phyloP scores from a whole-genome alignment of 2,797 vertebrate genomes.

The Melanotaenia nigrans region DNA sequence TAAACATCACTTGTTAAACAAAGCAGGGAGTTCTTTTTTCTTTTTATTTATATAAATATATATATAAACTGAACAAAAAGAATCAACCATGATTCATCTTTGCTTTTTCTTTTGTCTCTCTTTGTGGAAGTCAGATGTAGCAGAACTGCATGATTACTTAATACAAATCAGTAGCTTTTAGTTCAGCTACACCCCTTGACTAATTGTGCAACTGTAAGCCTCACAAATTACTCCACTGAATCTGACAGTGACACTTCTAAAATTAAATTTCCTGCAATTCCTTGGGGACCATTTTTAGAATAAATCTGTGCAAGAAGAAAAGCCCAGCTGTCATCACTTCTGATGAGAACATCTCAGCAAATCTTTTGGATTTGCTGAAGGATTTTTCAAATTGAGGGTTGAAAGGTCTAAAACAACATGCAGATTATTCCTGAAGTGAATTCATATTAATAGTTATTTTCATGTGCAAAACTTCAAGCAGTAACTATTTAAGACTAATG shows the following conservation, averaged over 20 bases:
- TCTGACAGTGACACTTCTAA: conserved; percentile 43
- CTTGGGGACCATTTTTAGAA: conserved; percentile 28
- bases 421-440: conserved; percentile 25
- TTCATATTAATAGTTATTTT: conserved; percentile 21
- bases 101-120: background rate
- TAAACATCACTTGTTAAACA: background rate
- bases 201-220: conserved; percentile 27
- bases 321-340: conserved; percentile 42
- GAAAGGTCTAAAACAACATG: conserved; percentile 2
- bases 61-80: background rate
- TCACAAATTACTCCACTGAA: conserved; percentile 36
- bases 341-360: conserved; percentile 19
- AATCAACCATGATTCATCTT: background rate
- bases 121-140: conserved; percentile 17
- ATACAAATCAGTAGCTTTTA: conserved; percentile 45
- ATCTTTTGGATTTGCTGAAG: conserved; percentile 20
- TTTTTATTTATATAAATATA: too few relatives aligned
- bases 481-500: conserved; percentile 15
- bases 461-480: conserved; percentile 21
- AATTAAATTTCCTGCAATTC: conserved; percentile 13
- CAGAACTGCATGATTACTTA: conserved; percentile 11
- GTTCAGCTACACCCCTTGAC: conserved; percentile 41
- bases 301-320: conserved; percentile 30
- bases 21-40: too few relatives aligned
- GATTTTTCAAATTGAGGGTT: conserved; percentile 18